phyloP scores from a whole-genome alignment of 2,113 vertebrate species.

The Odocoileus hemionus region DNA sequence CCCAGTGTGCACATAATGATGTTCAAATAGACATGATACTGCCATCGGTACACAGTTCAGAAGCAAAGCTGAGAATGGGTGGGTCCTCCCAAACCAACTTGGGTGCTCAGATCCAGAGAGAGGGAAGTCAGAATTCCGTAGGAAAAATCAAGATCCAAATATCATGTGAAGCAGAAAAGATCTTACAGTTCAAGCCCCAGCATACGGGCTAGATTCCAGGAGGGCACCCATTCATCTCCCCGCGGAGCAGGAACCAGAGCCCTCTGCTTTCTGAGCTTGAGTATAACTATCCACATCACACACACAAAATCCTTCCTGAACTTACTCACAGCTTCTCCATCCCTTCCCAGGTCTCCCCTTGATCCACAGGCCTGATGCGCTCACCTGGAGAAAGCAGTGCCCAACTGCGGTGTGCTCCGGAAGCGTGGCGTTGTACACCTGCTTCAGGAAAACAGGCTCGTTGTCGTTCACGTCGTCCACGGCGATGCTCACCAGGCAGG shows the following conservation, averaged over 20 bases:
- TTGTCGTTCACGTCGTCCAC: constrained; percentile 93
- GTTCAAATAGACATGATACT: not conserved
- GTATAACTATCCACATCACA: not conserved
- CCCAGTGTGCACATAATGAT: not conserved
- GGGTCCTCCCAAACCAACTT: not conserved
- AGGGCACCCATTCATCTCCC: not conserved
- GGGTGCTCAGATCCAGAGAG: not conserved
- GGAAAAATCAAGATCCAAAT: not conserved
- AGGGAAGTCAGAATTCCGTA: not conserved
- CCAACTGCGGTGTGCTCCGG: constrained; percentile 83
- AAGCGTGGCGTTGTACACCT: constrained; percentile 85
- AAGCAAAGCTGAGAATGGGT: not conserved
- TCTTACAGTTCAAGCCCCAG: not conserved
- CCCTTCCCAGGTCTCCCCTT: not conserved
- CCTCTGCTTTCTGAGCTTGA: not conserved
- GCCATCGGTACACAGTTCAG: not conserved
- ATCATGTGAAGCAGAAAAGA: not conserved
- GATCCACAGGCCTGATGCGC: not conserved
- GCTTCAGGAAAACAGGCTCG: constrained; percentile 87
- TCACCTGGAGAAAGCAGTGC: constrained; percentile 91
- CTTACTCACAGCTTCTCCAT: not conserved
- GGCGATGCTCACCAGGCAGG: constrained; percentile 82
- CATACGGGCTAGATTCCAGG: not conserved
- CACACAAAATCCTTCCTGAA: not conserved
- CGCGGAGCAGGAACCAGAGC: not conserved